phyloP scores from a whole-genome alignment of 2,113 vertebrate genomes.

The Antechinus stuartii region DNA sequence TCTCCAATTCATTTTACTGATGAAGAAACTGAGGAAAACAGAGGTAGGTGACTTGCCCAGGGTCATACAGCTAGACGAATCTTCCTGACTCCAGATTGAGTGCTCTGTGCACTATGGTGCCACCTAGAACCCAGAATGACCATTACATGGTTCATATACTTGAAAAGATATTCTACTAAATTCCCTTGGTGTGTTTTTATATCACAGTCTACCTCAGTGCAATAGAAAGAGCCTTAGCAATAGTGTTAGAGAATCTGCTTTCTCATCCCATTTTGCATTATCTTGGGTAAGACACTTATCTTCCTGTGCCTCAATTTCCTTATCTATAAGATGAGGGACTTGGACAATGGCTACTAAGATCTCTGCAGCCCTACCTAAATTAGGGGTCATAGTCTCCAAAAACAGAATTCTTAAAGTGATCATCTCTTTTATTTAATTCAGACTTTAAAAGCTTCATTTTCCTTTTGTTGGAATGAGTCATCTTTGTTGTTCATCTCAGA shows the following conservation, averaged over 20 bases:
- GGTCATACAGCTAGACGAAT: background rate
- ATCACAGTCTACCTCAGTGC: background rate
- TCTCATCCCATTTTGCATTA: background rate
- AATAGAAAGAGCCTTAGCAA: background rate
- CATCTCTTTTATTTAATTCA: constrained; percentile 5
- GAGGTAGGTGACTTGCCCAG: background rate
- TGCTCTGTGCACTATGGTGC: background rate
- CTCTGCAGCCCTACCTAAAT: background rate
- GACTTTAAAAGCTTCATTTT: constrained; percentile 2
- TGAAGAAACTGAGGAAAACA: background rate
- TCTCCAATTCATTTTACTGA: background rate
- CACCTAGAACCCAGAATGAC: background rate
- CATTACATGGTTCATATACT: background rate
- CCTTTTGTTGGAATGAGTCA: background rate
- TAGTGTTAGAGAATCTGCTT: background rate
- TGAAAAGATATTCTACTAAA: background rate
- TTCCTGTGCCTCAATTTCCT: background rate
- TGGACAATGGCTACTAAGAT: background rate
- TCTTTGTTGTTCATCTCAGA: constrained; percentile 18
- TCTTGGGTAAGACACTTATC: background rate
- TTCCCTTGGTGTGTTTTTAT: background rate
- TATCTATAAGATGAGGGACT: background rate
- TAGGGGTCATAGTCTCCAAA: background rate
- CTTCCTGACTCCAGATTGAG: no score
- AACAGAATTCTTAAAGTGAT: constrained; percentile 12